Conservation (phyloP, 2,113 vertebrate genomes). For the Ovis aries region DNA sequence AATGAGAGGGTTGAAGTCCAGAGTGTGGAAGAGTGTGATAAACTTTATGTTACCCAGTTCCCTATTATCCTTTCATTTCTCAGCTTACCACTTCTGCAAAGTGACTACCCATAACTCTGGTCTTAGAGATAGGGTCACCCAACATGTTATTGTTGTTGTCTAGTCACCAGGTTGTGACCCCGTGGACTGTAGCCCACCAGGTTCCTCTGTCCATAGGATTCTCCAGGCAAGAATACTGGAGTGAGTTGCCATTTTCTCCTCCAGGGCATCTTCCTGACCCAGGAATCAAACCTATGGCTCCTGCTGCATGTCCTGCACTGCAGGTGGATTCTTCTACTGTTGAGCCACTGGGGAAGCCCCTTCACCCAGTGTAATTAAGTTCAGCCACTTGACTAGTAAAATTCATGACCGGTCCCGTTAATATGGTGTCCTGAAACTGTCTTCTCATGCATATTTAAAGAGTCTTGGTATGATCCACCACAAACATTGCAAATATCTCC, state of each 20-base stretch:
- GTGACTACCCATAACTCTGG: neutral
- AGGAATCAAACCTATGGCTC: neutral
- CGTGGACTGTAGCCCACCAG: neutral
- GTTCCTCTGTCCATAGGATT: neutral
- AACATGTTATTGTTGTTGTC: neutral
- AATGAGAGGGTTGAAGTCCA: neutral
- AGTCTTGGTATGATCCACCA: neutral
- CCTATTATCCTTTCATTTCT: neutral
- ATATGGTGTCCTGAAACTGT: neutral
- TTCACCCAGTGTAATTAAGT: neutral
- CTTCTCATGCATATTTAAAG: neutral
- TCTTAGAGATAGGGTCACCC: neutral
- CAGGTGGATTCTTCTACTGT: accelerated
- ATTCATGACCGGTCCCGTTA: neutral
- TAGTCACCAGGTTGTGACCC: neutral
- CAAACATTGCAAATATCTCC: neutral
- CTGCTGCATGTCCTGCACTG: neutral
- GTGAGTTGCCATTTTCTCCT: neutral
- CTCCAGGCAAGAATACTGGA: neutral
- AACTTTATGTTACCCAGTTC: neutral
- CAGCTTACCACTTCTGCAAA: neutral
- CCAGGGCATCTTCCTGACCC: neutral
- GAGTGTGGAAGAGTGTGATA: neutral
- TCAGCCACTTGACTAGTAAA: neutral
- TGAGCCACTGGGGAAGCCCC: neutral